phyloP scores from a whole-genome alignment of 2,797 vertebrate species.

The Scolopax bukidnonensis region DNA sequence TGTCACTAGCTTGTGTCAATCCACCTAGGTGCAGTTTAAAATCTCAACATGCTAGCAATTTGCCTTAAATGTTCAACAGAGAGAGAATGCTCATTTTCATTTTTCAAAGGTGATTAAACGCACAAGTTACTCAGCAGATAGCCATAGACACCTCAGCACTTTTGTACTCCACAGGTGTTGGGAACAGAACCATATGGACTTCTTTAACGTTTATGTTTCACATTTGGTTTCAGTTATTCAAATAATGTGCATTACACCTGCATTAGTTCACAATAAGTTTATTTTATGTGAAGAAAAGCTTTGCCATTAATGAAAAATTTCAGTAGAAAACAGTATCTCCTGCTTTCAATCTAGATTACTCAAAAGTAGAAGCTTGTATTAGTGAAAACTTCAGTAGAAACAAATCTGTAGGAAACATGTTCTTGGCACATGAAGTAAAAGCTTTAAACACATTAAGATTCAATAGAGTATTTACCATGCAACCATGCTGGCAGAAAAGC shows the following conservation, averaged over 20 bases:
- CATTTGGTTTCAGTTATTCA: constrained; percentile 25
- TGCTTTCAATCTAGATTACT: constrained; percentile 79
- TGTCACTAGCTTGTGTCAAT: not conserved
- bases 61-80: not conserved
- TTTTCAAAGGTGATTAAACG: not conserved
- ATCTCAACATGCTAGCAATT: not conserved
- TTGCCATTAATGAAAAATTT: constrained; percentile 81
- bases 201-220: not conserved
- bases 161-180: not conserved
- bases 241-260: constrained; percentile 62
- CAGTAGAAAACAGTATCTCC: constrained; percentile 82
- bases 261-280: constrained; percentile 78
- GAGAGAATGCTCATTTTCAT: not conserved
- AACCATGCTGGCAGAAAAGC: constrained; percentile 76
- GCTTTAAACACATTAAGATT: constrained; percentile 80
- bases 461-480: constrained; percentile 80
- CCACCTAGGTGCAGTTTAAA: not conserved
- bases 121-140: not conserved
- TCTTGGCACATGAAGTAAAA: constrained; percentile 81
- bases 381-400: constrained; percentile 83
- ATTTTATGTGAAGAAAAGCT: constrained; percentile 81
- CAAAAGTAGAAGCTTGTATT: constrained; percentile 81
- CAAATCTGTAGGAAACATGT: constrained; percentile 82
- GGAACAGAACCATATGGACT: not conserved
- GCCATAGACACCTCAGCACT: not conserved